Evolutionary conservation across 2,797 vertebrate genomes (phyloP).

Genomic region (Tenualosa ilisha): DNA sequence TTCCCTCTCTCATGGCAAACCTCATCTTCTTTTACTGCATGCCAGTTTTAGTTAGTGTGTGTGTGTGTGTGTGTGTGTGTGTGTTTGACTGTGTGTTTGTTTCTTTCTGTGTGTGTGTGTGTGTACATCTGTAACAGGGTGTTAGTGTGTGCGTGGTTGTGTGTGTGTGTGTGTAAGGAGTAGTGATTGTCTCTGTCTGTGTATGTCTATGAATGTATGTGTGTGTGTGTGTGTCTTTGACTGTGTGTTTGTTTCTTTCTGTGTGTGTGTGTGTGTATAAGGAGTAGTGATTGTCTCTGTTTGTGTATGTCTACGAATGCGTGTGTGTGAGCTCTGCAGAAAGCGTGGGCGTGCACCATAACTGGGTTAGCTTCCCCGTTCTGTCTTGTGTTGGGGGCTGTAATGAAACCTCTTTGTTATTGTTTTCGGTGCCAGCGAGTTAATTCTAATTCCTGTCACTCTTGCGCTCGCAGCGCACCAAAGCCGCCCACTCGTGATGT

Average conservation of each 20-base stretch:
- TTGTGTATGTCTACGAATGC: background rate
- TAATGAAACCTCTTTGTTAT: conserved; percentile 33
- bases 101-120: background rate
- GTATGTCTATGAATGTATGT: too few relatives aligned
- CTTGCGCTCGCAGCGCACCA: conserved; percentile 16
- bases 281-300: background rate
- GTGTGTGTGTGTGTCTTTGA: background rate
- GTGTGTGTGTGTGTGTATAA: background rate
- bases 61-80: conserved; percentile 25
- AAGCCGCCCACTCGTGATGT: background rate
- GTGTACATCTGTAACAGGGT: background rate
- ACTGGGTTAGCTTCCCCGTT: conserved; percentile 24
- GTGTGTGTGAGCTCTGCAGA: background rate
- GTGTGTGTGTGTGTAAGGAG: background rate
- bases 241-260: background rate
- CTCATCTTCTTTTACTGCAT: background rate
- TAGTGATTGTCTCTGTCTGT: too few relatives aligned
- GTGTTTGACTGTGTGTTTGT: background rate
- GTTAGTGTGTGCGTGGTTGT: background rate
- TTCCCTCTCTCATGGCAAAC: background rate
- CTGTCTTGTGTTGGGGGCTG: conserved; percentile 23
- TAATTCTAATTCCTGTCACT: conserved; percentile 32
- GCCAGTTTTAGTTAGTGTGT: background rate
- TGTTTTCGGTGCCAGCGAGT: conserved; percentile 31
- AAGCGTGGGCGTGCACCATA: conserved; percentile 15